phyloP scores from a whole-genome alignment of 1,140 invertebrate species.

The Orchestia grillus region DNA sequence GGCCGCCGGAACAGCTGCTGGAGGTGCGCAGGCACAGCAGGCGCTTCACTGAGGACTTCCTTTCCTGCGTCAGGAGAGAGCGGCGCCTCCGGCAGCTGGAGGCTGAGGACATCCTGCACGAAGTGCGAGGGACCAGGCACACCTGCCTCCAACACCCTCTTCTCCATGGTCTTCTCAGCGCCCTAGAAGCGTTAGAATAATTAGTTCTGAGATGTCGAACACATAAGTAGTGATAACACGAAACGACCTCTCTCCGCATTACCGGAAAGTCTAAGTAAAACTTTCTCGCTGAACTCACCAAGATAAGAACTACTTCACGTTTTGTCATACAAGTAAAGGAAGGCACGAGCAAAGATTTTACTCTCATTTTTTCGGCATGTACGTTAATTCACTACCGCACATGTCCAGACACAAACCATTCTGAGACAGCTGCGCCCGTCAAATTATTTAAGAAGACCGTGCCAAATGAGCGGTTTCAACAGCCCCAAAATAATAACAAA shows the following conservation, averaged over 20 bases:
- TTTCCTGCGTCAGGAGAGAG: neutral
- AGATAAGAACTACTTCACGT: neutral
- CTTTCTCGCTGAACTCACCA: neutral
- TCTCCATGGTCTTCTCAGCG: neutral
- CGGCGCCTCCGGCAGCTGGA: neutral
- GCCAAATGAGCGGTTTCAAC: too few relatives aligned
- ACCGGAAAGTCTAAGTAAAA: neutral
- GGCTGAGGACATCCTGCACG: neutral
- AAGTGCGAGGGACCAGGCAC: slow-evolving; percentile 17
- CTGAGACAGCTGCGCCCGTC: neutral
- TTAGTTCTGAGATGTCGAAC: neutral
- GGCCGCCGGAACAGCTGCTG: neutral
- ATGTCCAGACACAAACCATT: neutral
- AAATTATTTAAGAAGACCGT: neutral
- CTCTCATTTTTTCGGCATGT: neutral
- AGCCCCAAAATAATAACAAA: too few relatives aligned
- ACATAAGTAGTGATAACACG: neutral
- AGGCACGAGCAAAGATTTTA: neutral
- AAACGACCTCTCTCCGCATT: neutral
- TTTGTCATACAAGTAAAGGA: neutral
- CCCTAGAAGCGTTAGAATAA: neutral
- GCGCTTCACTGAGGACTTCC: neutral
- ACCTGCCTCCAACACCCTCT: neutral
- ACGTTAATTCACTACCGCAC: neutral
- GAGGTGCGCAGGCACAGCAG: neutral